Percentiles rank a stretch among this genome's conserved stretches.
These are phyloP conservation scores for Sceliomorpha sp. DNA, from an alignment of 2,888 invertebrate genomes.

Conservation along the genomic window DNA sequence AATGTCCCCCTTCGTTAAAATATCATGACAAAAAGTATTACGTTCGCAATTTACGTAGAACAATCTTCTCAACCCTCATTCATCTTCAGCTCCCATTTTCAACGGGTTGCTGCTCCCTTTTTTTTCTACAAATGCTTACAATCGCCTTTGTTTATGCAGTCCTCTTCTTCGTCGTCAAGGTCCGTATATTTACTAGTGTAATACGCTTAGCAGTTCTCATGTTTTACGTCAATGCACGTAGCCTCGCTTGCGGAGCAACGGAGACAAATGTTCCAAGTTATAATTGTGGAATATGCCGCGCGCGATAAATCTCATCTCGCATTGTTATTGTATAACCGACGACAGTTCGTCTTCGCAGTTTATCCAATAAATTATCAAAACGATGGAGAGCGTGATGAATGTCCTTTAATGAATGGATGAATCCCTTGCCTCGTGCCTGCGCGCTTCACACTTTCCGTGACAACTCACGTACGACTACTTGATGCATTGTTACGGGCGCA, in stretches of 20 bases:
- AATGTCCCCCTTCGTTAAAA: too few species aligned
- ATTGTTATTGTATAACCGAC: slow-evolving; percentile 61
- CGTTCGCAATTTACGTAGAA: too few species aligned
- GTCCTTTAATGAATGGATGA: slow-evolving; percentile 27
- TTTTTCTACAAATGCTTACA: too few species aligned
- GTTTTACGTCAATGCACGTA: slow-evolving; percentile 10
- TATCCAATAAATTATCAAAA: slow-evolving; percentile 42
- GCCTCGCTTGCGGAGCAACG: slow-evolving; percentile 5
- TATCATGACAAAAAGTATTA: too few species aligned
- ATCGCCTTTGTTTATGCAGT: too few species aligned
- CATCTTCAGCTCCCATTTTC: too few species aligned
- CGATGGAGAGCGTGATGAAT: slow-evolving; percentile 37
- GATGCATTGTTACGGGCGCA: too few species aligned
- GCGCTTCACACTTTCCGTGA: slow-evolving; percentile 11
- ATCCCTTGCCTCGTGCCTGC: slow-evolving; percentile 4
- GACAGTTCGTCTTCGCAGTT: slow-evolving; percentile 52
- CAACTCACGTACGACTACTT: neutral
- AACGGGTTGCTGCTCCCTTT: too few species aligned
- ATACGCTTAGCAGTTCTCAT: slow-evolving; percentile 22
- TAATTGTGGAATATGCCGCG: slow-evolving; percentile 66
- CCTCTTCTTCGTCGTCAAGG: slow-evolving; percentile 20
- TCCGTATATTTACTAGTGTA: slow-evolving; percentile 31
- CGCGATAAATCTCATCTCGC: slow-evolving; percentile 58
- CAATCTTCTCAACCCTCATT: too few species aligned
- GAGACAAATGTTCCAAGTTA: slow-evolving; percentile 65